These are phyloP conservation scores for Noctua pronuba DNA, from an alignment of 2,888 invertebrate genomes.

Conservation along the genomic window DNA sequence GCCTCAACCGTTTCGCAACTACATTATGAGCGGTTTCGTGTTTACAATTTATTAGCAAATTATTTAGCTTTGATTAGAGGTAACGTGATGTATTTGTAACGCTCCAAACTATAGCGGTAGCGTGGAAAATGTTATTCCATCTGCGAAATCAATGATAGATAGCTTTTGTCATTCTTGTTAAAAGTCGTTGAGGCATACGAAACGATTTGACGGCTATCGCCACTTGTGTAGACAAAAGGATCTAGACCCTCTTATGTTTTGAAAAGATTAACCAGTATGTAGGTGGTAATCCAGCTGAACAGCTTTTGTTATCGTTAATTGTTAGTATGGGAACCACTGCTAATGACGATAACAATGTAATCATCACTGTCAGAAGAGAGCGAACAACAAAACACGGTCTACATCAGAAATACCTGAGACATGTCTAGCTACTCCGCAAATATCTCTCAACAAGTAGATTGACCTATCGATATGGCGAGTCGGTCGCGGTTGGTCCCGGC, in stretches of 20 bases:
- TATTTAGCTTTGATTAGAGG: neutral
- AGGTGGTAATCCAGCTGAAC: neutral
- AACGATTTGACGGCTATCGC: neutral
- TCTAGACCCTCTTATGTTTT: neutral
- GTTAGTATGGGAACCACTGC: neutral
- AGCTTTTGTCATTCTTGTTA: neutral
- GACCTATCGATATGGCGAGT: neutral
- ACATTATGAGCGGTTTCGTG: constrained; percentile 2
- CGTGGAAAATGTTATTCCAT: neutral
- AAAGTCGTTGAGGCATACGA: neutral
- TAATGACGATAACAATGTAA: neutral
- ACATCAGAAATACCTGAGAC: neutral
- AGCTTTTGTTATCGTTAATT: neutral
- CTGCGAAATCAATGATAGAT: neutral
- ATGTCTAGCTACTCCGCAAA: neutral
- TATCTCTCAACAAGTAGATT: neutral
- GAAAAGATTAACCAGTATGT: neutral
- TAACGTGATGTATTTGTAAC: neutral
- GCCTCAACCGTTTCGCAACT: neutral
- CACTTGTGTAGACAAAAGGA: neutral
- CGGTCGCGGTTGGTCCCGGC: neutral
- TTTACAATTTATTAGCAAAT: constrained; percentile 25
- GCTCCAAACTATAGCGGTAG: neutral
- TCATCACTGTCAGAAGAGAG: neutral
- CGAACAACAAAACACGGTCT: neutral